Evolutionary conservation across 2,888 invertebrate species (phyloP), one percentile per base, ranked within the genome.

Genomic region (Stenodema calcarata): DNA sequence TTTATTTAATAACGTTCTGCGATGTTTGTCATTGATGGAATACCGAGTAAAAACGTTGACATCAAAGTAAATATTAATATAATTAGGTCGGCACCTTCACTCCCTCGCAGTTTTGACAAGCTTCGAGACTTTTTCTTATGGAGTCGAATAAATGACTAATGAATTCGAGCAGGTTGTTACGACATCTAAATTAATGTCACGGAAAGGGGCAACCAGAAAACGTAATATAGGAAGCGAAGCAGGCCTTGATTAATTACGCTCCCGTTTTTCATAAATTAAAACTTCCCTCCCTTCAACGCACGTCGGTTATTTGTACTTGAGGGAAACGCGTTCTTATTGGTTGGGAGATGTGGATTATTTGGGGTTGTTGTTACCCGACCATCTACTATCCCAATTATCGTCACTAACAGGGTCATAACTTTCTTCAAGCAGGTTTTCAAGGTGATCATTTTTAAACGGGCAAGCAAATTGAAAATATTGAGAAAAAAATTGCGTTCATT

Each of bases 141-240:
- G 9, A 30, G 35, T 75, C 73, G 41, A 75, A 75, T 75, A 75
- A 75, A 75, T 41, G 73, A 35, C 35, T 75, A 41, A 75, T 75
- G 73, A 30, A 75, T 80, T 54, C 80, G 23, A 30, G 54, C 80
- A 80, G 80, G 50, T 47, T 80, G 80, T 80, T 54, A 80, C 50
- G 80, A 54, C 80, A 80, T 80, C 80, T 80, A 80, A 80, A 80
- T 80, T 80, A 54, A 80, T 80, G 80, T 80, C 80, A 78, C 78
- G 78, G 18, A 35, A 75, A 75, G 35, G 28, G 54, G 30, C 16
- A 12, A 16, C 28, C 27, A 28, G 30, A 30, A 28, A 54, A 30
- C 30, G 80, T 35, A 54, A 80, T 80, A 80, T 80, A 80, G 54
- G 35, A n/a, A 30, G 30, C 42, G 27, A 23, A 44, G 18, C 42